Conservation (phyloP, 2,888 invertebrate species). For the Acleris cristana region DNA sequence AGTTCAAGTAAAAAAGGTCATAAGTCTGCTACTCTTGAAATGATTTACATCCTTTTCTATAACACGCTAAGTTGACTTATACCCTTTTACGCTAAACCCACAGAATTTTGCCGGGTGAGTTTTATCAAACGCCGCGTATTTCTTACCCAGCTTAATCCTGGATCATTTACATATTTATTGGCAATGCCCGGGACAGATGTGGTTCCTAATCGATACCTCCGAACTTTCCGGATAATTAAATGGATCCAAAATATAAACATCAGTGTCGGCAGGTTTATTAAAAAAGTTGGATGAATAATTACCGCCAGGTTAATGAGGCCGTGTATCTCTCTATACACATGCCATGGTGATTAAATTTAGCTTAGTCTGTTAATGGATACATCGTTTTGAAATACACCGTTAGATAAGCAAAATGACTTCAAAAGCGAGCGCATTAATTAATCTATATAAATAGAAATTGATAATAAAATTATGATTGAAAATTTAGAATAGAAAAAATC, state of each 20-base stretch:
- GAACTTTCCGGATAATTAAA: conserved; percentile 39
- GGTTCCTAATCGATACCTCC: conserved; percentile 41
- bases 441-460: too few species aligned
- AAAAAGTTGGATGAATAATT: conserved; percentile 30
- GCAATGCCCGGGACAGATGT: conserved; percentile 41
- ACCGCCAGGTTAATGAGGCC: conserved; percentile 9
- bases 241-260: conserved; percentile 22
- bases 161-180: conserved; percentile 46
- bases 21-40: too few species aligned
- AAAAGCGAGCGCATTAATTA: too few species aligned
- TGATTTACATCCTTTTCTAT: too few species aligned
- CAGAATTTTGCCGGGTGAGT: not conserved
- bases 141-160: conserved; percentile 36
- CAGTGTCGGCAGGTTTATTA: conserved; percentile 7
- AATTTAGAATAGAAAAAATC: too few species aligned
- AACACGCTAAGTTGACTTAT: too few species aligned
- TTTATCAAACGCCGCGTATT: conserved; percentile 32
- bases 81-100: too few species aligned
- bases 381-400: too few species aligned
- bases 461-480: too few species aligned
- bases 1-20: too few species aligned
- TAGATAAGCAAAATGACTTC: too few species aligned
- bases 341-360: not conserved
- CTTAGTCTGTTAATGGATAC: too few species aligned
- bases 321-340: not conserved